Base-by-base conservation (phyloP, 2,113 vertebrate species). In the Mus pahari region DNA sequence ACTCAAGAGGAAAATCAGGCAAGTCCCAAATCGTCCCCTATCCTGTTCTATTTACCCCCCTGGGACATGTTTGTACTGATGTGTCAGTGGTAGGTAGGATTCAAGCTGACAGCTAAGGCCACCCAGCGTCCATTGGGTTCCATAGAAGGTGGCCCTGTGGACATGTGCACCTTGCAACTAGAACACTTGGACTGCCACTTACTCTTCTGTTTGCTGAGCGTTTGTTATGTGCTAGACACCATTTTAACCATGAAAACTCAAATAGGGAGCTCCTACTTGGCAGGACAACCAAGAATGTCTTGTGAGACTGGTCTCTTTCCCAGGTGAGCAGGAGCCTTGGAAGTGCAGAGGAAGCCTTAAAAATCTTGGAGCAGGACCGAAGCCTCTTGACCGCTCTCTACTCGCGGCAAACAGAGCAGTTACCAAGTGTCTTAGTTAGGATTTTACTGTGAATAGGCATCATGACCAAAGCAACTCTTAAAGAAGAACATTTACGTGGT, bases 191-290 rank as follows among this genome's bases (percentile, higher is more conserved):
- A 20, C 31, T 75, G 12, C 83, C 50, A 45, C 75, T 64, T 33
- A 66, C 20, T 84, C 77, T n/a, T 11, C 45, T 79, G 77, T 97
- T 96, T 94, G 55, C 2, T 64, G 58, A 96, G 71, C 62, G 24
- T 94, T 75, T 96, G 39, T 50, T 90, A 31, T 62, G 48, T 78
- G 60, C 73, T 75, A 82, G 78, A 68, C 62, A 78, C n/a, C 60
- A 3, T 94, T 81, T 55, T 45, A 86, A 81, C 31, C 2, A 53
- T n/a, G 84, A 92, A 83, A 78, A 92, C 24, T 78, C 84, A 24
- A 5, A 84, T 73, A 68, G 64, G 42, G 66, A 60, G 16, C 6
- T 42, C 62, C 77, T 22, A 16, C 71, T 81, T 45, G 81, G 36
- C 62, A 5, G 86, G 28, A 75, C 0, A 39, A 53, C 79, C 31